These are phyloP conservation scores for Pogonomyrmex californicus DNA, from an alignment of 1,140 invertebrate species.

Conservation along the genomic window DNA sequence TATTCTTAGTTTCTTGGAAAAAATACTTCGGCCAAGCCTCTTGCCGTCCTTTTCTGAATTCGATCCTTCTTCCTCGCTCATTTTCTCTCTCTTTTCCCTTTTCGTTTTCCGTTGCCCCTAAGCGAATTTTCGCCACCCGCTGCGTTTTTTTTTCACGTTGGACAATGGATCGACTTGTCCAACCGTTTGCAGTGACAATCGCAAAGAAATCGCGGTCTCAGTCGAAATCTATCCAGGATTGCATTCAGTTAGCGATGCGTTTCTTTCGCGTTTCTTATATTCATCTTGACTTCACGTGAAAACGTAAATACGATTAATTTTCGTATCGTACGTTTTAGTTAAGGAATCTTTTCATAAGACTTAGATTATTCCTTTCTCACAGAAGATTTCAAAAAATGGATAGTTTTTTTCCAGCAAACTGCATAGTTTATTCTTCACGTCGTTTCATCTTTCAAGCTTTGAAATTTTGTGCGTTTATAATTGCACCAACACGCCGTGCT, in stretches of 20 bases:
- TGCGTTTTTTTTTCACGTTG: conserved; percentile 73
- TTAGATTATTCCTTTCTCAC: not conserved
- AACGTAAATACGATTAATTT: conserved; percentile 46
- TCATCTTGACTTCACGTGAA: not conserved
- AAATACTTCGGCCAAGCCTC: conserved; percentile 75
- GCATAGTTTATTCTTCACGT: conserved; percentile 3
- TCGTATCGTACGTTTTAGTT: conserved; percentile 37
- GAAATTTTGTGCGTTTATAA: conserved; percentile 6
- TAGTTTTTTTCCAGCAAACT: conserved; percentile 4
- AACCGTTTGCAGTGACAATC: conserved; percentile 79
- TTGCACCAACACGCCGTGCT: not conserved
- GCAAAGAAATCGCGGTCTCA: conserved; percentile 80
- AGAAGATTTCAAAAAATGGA: conserved; percentile 45
- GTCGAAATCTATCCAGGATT: conserved; percentile 80
- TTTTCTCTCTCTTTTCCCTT: not conserved
- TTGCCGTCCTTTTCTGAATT: conserved; percentile 60
- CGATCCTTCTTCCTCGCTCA: not conserved
- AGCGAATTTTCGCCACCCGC: conserved; percentile 80
- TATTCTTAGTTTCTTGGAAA: too few relatives aligned
- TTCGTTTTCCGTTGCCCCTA: conserved; percentile 38
- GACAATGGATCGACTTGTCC: conserved; percentile 77
- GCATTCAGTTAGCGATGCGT: conserved; percentile 65
- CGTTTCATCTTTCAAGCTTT: conserved; percentile 31
- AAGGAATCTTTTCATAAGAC: conserved; percentile 11
- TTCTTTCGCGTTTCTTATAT: conserved; percentile 61